Evolutionary conservation across 1,140 invertebrate genomes (phyloP).

Genomic region (Neodiprion lecontei): DNA sequence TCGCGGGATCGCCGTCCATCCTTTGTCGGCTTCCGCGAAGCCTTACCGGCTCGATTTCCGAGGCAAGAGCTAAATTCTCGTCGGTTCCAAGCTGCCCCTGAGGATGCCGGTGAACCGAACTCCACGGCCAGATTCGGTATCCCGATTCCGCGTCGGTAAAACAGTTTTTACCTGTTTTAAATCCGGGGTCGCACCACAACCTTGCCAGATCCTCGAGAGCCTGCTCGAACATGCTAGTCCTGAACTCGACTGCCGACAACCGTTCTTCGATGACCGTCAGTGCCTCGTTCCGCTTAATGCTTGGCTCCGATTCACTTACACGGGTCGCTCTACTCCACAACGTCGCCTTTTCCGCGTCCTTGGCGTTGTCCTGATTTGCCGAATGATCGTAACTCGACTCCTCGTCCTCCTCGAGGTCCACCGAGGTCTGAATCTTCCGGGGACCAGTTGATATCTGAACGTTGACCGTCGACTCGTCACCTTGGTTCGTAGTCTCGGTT

Average conservation of each 20-base stretch:
- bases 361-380: background rate
- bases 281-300: background rate
- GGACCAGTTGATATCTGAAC: background rate
- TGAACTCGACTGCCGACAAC: slow-evolving; percentile 14
- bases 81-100: background rate
- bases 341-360: background rate
- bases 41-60: background rate
- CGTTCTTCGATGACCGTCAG: background rate
- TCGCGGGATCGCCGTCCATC: background rate
- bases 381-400: background rate
- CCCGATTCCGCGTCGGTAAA: background rate
- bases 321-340: background rate
- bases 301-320: background rate
- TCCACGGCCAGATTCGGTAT: background rate
- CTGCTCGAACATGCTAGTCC: background rate
- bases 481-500: background rate
- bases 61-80: background rate
- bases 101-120: too few species aligned
- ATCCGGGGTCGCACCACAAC: background rate
- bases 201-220: background rate
- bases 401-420: background rate
- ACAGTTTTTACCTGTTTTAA: background rate
- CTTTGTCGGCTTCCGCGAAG: background rate
- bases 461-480: background rate
- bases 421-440: background rate